phyloP scores from a whole-genome alignment of 2,888 invertebrate species.

The Cheilosia soror region DNA sequence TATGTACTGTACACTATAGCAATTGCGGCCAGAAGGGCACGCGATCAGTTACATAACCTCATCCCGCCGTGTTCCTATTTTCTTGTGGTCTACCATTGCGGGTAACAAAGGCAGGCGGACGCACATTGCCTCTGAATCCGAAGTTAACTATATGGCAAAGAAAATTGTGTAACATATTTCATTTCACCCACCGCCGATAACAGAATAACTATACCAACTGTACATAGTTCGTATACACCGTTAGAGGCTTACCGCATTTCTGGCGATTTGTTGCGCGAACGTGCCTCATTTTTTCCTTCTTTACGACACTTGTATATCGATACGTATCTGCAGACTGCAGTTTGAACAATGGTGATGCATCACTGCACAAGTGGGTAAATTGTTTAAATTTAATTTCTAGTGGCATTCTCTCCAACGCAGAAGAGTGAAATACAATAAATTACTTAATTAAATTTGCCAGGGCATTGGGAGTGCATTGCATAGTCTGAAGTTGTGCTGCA shows the following conservation, averaged over 20 bases:
- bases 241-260: slow-evolving; percentile 43
- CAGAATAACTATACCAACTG: slow-evolving; percentile 1
- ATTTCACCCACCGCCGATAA: slow-evolving; percentile 58
- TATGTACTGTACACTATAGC: slow-evolving; percentile 28
- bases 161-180: slow-evolving; percentile 62
- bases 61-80: slow-evolving; percentile 53
- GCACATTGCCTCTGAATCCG: slow-evolving; percentile 40
- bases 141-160: slow-evolving; percentile 46
- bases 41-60: slow-evolving; percentile 64
- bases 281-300: slow-evolving; percentile 32
- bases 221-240: slow-evolving; percentile 2
- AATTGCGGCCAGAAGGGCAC: slow-evolving; percentile 68
- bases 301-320: slow-evolving; percentile 43
- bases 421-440: slow-evolving; percentile 33
- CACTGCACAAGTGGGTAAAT: slow-evolving; percentile 69
- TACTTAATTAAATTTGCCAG: slow-evolving; percentile 57
- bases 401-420: slow-evolving; percentile 31
- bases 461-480: background rate
- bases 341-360: slow-evolving; percentile 64
- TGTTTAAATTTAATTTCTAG: slow-evolving; percentile 21
- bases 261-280: slow-evolving; percentile 51
- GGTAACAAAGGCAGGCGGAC: slow-evolving; percentile 62
- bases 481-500: background rate
- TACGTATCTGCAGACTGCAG: slow-evolving; percentile 34
- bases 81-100: slow-evolving; percentile 49